Evolutionary conservation across 2,113 vertebrate genomes (phyloP).

Genomic region (Coptodon bakossiorum): DNA sequence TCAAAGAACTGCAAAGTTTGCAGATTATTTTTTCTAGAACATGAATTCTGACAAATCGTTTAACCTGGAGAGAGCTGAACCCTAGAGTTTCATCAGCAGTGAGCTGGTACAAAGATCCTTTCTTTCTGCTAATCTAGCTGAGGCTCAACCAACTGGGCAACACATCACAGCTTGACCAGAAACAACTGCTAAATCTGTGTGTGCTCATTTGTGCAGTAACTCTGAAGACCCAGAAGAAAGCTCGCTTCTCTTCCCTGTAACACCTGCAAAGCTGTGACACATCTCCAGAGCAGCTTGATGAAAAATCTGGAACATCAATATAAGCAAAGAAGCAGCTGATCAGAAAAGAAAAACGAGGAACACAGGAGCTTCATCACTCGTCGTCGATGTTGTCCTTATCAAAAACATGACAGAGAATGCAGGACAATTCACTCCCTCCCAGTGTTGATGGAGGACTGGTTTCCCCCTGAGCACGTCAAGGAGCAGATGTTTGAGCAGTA

Average conservation of each 20-base stretch:
- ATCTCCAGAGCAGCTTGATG: not conserved
- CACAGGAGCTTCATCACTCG: not conserved
- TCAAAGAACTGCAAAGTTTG: not conserved
- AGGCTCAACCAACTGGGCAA: not conserved
- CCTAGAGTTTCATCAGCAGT: not conserved
- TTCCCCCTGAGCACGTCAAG: not conserved
- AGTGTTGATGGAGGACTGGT: not conserved
- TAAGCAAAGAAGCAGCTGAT: not conserved
- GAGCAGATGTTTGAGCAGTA: not conserved
- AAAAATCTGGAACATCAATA: not conserved
- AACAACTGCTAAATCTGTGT: not conserved
- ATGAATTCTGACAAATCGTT: not conserved
- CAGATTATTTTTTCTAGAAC: not conserved
- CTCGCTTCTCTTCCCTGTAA: not conserved
- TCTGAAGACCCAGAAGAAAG: not conserved
- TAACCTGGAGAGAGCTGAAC: not conserved
- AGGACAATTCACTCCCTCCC: not conserved
- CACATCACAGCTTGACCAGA: not conserved
- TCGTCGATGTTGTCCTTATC: not conserved
- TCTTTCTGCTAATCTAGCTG: not conserved
- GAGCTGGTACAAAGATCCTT: not conserved
- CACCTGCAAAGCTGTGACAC: not conserved
- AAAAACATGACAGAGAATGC: not conserved
- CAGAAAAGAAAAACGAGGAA: not conserved
- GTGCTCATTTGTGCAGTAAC: not conserved